Conservation (phyloP, 1,140 invertebrate genomes). For the Pogonomyrmex californicus region DNA sequence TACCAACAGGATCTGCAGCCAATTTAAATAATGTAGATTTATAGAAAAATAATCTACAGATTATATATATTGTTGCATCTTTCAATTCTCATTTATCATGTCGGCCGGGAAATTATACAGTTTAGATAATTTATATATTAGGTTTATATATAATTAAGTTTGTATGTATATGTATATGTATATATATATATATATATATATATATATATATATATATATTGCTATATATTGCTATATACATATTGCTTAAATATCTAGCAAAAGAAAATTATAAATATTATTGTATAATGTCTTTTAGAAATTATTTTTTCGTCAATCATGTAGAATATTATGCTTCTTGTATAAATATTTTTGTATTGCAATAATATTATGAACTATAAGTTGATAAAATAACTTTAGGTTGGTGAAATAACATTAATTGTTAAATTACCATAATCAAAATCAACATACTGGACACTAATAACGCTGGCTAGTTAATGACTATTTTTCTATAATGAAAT, state of each 20-base stretch:
- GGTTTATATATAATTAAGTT: no score
- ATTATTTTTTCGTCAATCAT: background rate
- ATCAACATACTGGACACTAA: background rate
- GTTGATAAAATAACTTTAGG: background rate
- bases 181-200: no score
- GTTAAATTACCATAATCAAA: background rate
- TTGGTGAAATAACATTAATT: background rate
- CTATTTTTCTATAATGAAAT: background rate
- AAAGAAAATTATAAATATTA: background rate
- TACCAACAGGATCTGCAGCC: conserved; percentile 90
- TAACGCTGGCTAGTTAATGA: background rate
- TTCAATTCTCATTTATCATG: no score
- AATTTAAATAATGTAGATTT: conserved; percentile 92
- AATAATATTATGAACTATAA: conserved; percentile 18
- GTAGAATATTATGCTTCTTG: conserved; percentile 22
- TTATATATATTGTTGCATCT: no score
- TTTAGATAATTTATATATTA: background rate
- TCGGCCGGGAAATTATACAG: no score
- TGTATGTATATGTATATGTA: no score
- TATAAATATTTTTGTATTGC: conserved; percentile 18
- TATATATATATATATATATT: no score
- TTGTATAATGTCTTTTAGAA: conserved; percentile 26
- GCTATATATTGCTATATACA: no score
- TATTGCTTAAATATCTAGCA: no score
- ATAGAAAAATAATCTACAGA: conserved; percentile 77